Conservation (phyloP, 2,113 vertebrate genomes). For the Isurus oxyrinchus region DNA sequence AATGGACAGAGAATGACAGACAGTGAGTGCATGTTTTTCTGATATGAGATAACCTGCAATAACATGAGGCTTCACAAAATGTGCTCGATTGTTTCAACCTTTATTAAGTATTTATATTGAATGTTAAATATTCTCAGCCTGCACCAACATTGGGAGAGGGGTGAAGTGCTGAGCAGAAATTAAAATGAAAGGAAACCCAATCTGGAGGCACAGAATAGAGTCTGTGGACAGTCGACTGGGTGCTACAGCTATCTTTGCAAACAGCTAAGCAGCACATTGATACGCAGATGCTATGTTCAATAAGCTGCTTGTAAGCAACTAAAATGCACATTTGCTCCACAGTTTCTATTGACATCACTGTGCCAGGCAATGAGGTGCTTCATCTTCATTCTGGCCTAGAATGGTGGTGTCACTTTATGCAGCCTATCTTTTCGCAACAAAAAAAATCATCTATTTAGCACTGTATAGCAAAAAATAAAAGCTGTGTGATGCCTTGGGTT, state of each 20-base stretch:
- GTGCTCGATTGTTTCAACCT: neutral
- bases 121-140: neutral
- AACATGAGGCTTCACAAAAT: neutral
- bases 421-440: neutral
- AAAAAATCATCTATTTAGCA: neutral
- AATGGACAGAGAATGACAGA: neutral
- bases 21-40: neutral
- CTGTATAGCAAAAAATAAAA: neutral
- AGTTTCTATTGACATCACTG: neutral
- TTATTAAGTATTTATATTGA: neutral
- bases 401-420: no score
- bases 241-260: neutral
- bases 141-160: neutral
- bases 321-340: neutral
- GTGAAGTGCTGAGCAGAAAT: neutral
- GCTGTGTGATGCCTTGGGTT: no score
- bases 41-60: neutral
- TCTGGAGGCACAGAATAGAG: neutral
- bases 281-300: neutral
- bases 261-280: neutral
- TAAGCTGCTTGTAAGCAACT: neutral
- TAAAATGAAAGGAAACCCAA: neutral
- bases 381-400: no score
- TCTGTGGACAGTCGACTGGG: neutral
- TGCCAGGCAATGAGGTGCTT: neutral